These are phyloP conservation scores for Thumatha senex DNA, from an alignment of 2,888 invertebrate species.

Conservation along the genomic window DNA sequence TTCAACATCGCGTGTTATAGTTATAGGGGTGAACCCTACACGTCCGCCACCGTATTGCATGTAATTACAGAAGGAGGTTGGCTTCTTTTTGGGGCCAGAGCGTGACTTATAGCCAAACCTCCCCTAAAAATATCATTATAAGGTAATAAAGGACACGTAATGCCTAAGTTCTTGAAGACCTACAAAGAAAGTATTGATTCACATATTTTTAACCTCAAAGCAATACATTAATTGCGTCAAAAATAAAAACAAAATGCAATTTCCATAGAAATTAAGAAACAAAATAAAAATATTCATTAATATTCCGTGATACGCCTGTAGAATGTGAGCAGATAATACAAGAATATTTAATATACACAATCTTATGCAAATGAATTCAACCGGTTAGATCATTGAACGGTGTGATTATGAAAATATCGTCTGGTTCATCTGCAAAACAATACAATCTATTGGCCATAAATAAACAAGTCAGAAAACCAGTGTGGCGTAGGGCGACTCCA, in stretches of 20 bases:
- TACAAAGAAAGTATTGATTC: conserved; percentile 38
- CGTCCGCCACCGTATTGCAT: conserved; percentile 62
- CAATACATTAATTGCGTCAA: conserved; percentile 23
- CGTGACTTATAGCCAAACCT: conserved; percentile 66
- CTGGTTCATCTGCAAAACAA: conserved; percentile 31
- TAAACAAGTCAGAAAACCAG: conserved; percentile 28
- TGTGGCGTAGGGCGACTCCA: conserved; percentile 50
- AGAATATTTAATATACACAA: conserved; percentile 33
- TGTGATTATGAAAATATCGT: conserved; percentile 26
- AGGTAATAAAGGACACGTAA: conserved; percentile 65
- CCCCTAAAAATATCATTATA: conserved; percentile 54
- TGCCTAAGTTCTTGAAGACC: conserved; percentile 50
- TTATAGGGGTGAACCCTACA: conserved; percentile 53
- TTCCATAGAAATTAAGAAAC: conserved; percentile 30
- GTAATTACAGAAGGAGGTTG: conserved; percentile 75
- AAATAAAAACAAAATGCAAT: conserved; percentile 18
- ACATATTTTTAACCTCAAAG: conserved; percentile 23
- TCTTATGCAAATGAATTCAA: conserved; percentile 43
- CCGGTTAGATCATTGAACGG: conserved; percentile 33
- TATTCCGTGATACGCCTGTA: conserved; percentile 26
- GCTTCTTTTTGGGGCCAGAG: conserved; percentile 65
- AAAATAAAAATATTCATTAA: conserved; percentile 28
- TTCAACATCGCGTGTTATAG: conserved; percentile 65
- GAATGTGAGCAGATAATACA: conserved; percentile 25
- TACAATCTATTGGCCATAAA: conserved; percentile 35